Percentiles rank a stretch among this genome's conserved stretches.
Evolutionary conservation across 2,113 vertebrate genomes (phyloP).

Genomic region (Thunnus thynnus): DNA sequence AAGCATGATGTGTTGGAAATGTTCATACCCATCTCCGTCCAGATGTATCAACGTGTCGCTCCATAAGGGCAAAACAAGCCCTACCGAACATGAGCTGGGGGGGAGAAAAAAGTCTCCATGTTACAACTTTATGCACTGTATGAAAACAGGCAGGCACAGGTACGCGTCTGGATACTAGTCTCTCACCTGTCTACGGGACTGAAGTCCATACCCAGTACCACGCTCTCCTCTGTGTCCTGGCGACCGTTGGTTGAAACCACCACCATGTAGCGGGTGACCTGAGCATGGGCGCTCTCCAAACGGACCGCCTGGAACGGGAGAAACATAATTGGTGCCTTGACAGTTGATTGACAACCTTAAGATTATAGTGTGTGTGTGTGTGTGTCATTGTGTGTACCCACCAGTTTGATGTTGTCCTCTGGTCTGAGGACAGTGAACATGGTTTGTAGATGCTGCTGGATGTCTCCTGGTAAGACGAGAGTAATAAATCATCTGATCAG

Average conservation of each 20-base stretch:
- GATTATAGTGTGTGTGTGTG: not conserved
- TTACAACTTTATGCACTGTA: constrained; percentile 1
- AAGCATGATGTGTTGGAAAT: not conserved
- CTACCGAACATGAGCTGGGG: constrained; percentile 93
- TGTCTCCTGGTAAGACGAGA: constrained; percentile 87
- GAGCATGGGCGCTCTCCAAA: constrained; percentile 92
- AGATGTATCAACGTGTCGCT: constrained; percentile 98
- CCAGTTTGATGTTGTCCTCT: constrained; percentile 98
- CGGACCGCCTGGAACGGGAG: constrained; percentile 86
- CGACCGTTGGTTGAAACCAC: constrained; percentile 97
- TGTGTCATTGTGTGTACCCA: constrained; percentile 70
- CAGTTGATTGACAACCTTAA: not conserved
- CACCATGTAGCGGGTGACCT: constrained; percentile 97
- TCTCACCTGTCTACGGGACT: constrained; percentile 92
- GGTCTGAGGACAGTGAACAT: constrained; percentile 97
- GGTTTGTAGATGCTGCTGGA: constrained; percentile 97
- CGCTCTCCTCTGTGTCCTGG: constrained; percentile 97
- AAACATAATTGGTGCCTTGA: not conserved
- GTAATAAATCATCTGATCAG: not conserved
- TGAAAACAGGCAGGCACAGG: not conserved
- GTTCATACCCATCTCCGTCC: constrained; percentile 96
- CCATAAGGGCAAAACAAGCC: constrained; percentile 96
- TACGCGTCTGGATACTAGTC: not conserved
- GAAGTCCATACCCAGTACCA: constrained; percentile 98
- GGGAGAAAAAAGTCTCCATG: constrained; percentile 1